These are phyloP conservation scores for Phrynocephalus versicolor DNA, from an alignment of 2,113 vertebrate genomes.

Conservation along the genomic window DNA sequence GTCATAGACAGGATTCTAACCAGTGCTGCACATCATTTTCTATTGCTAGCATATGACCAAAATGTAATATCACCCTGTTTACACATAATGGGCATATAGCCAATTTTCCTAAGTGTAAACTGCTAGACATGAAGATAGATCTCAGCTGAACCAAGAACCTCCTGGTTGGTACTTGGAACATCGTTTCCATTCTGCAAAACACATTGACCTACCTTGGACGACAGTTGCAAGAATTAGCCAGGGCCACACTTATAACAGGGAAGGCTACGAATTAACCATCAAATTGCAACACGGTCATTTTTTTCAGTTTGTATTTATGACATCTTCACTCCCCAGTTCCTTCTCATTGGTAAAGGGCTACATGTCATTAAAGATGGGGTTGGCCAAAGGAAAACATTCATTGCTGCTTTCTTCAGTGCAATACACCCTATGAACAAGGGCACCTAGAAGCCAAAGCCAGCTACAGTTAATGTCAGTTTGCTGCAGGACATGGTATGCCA, in stretches of 20 bases:
- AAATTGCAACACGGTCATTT: constrained; percentile 1
- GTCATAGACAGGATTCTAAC: no score
- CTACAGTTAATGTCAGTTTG: neutral
- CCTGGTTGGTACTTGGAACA: no score
- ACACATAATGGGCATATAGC: neutral
- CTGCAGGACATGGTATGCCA: neutral
- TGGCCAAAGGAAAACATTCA: constrained; percentile 32
- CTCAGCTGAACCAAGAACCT: neutral
- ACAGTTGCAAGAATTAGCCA: neutral
- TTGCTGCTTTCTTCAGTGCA: constrained; percentile 39
- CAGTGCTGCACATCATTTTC: neutral
- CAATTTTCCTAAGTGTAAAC: neutral
- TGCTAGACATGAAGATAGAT: neutral
- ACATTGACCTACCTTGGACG: no score
- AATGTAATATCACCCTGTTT: neutral
- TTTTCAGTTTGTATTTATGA: constrained; percentile 9
- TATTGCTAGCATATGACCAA: neutral
- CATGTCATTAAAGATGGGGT: neutral
- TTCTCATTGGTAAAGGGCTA: constrained; percentile 11
- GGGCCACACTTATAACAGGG: neutral
- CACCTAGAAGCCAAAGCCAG: constrained; percentile 16
- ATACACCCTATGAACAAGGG: neutral
- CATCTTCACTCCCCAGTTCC: neutral
- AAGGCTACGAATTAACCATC: neutral
- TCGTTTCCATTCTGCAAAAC: neutral